Base-by-base conservation (phyloP, 2,113 vertebrate species). In the Hoplias malabaricus region DNA sequence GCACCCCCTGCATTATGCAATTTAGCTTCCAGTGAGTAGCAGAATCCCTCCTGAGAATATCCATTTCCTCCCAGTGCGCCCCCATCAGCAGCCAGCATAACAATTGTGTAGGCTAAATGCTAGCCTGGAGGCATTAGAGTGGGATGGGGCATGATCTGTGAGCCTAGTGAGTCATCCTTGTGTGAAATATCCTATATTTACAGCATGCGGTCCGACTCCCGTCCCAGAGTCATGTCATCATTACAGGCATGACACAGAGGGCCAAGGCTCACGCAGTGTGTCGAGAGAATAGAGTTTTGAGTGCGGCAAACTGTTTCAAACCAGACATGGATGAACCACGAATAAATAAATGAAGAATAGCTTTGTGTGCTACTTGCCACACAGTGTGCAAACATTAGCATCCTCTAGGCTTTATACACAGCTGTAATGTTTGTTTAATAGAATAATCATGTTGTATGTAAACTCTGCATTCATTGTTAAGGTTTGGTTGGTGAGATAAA, bases 161-260 rank as follows among this genome's bases (percentile, higher is more conserved):
- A 42, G 36, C 19, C 66, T 69, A 34, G 66, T 61, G 75, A 69
- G 38, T 61, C 21, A 75, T 56, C 12, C 40, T n/a, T 2, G n/a
- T 76, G 13, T 36, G 27, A 71, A 69, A 75, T 42, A 53, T 69
- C 19, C 38, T 54, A 61, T 23, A 38, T 72, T 38, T 57, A 56
- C n/a, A 50, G 46, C n/a, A 40, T 53, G 48, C 65, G 61, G 46
- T 65, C 50, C 27, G 46, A 42, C 65, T 74, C 40, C 3, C 4
- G 11, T n/a, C 27, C 46, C 56, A 11, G 59, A 21, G 40, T 42
- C 56, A 36, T 34, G 27, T 56, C 66, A 69, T 46, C 16, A 29
- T 56, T 70, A 27, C 34, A 34, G 38, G 36, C 40, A 54, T 80
- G 65, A 61, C 66, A 42, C 10, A 48, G 33, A 63, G 27, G 38